phyloP scores from a whole-genome alignment of 64 coral and sea anemone genomes.

The Porites australiensis region DNA sequence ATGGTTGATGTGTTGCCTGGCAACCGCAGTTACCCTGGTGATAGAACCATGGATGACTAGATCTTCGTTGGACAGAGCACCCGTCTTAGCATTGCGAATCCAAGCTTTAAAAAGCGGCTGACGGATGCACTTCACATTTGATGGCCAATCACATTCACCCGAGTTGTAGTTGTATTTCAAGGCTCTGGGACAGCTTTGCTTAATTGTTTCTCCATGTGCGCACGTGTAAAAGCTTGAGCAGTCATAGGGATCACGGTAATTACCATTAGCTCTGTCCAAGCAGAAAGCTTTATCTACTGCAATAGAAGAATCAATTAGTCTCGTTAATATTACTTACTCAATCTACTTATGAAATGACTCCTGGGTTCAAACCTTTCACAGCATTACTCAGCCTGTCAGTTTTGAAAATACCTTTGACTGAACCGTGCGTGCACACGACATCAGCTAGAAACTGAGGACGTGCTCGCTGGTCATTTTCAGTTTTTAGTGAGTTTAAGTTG shows the following conservation, averaged over 20 bases:
- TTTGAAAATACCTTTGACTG: too few species aligned
- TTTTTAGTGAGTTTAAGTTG: too few species aligned
- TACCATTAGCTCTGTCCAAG: neutral
- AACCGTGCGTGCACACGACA: too few species aligned
- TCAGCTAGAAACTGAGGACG: too few species aligned
- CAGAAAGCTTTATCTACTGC: conserved; percentile 21
- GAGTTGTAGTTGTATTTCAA: conserved; percentile 41
- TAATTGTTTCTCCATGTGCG: neutral
- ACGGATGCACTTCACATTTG: conserved; percentile 16
- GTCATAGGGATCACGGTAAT: conserved; percentile 40
- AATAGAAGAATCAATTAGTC: neutral
- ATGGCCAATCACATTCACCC: conserved; percentile 43
- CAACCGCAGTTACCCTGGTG: conserved; percentile 23
- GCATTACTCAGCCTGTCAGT: too few species aligned
- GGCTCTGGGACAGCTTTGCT: conserved; percentile 18
- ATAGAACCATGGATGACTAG: conserved; percentile 20
- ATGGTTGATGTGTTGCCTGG: conserved; percentile 1
- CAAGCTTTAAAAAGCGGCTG: neutral
- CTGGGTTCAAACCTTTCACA: too few species aligned
- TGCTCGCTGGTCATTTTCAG: too few species aligned
- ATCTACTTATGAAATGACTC: too few species aligned
- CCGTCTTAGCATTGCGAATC: neutral
- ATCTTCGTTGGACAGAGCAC: neutral
- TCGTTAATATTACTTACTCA: too few species aligned
- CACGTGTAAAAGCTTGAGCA: conserved; percentile 30